Conservation (phyloP, 2,113 vertebrate genomes). For the Caretta caretta region DNA sequence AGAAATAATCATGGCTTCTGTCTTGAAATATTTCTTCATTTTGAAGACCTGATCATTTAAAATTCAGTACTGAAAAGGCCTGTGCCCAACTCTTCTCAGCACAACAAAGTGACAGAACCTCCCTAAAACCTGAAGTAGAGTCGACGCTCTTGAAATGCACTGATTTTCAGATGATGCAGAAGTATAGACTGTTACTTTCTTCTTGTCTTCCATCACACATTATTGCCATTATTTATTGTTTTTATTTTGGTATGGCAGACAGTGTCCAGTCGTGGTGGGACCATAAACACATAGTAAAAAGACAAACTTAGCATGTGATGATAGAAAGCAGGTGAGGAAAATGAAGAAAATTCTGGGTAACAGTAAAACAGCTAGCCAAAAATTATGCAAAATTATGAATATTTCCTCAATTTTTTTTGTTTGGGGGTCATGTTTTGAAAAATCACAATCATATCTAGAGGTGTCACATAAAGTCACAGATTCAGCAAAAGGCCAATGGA, state of each 20-base stretch:
- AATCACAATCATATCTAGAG: conserved; percentile 20
- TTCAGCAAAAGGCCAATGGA: conserved; percentile 22
- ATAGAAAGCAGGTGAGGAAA: conserved; percentile 11
- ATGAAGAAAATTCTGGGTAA: not conserved
- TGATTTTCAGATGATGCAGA: conserved; percentile 4
- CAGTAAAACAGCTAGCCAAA: conserved; percentile 28
- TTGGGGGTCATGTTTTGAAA: conserved; percentile 10
- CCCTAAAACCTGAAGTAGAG: not conserved
- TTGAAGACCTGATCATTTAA: conserved; percentile 26
- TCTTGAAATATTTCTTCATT: conserved; percentile 19
- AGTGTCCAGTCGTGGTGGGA: not conserved
- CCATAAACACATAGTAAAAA: not conserved
- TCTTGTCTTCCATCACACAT: not conserved
- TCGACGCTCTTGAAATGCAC: not conserved
- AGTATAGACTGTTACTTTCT: not conserved
- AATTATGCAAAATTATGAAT: conserved; percentile 11
- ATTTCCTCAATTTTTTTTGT: conserved; percentile 24
- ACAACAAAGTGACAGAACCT: conserved; percentile 25
- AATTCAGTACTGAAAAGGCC: conserved; percentile 38
- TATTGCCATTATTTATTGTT: conserved; percentile 2
- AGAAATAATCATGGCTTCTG: not conserved
- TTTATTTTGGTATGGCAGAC: not conserved
- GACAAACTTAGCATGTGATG: conserved; percentile 2
- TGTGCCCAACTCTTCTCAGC: not conserved
- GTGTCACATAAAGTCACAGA: not conserved